Evolutionary conservation across 1,140 invertebrate species (phyloP), one percentile per base, ranked within the genome.

Genomic region (Xylocopa sonorina): DNA sequence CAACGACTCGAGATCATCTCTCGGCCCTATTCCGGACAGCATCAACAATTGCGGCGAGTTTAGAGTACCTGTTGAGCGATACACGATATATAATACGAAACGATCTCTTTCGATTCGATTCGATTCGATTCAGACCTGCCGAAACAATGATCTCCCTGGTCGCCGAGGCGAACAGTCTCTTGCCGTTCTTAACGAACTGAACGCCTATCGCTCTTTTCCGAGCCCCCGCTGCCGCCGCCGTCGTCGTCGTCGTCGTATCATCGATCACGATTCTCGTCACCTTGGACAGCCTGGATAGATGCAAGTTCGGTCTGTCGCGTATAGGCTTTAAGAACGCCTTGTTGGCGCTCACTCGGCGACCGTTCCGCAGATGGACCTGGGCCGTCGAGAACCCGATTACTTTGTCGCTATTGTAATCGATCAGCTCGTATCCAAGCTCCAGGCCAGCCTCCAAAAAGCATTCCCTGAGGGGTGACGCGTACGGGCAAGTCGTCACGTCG

Each of bases 341-440:
- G 0, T 93, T 94, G 10, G 96, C 94, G 83, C 96, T 97, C 66
- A 96, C 96, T 80, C 96, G 91, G 64, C 94, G 89, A 0, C 96
- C 96, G 43, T 95, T 93, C 12, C 95, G 91, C 80, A 96, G 93
- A 14, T 95, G 97, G 1, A 96, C 95, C 91, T 96, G 96, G n/a
- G 93, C 95, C 9, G 93, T 92, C 0, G 94, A 94, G 84, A 96
- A 96, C 3, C 96, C 96, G 32, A 94, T 90, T 43, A 94, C 87
- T 29, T 93, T 90, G 82, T 94, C 94, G 29, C 95, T 95, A 81
- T 95, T 95, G 12, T 93, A 93, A 88, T 95, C 95, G 38, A 91
- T 88, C 32, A 92, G 85, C 1, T 83, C 85, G 74, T 95, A 95
- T 3, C 95, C 95, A 21, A 95, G 87, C 80, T 94, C 92, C 21